Conservation (phyloP, 2,888 invertebrate species). For the Masnerella sp. region DNA sequence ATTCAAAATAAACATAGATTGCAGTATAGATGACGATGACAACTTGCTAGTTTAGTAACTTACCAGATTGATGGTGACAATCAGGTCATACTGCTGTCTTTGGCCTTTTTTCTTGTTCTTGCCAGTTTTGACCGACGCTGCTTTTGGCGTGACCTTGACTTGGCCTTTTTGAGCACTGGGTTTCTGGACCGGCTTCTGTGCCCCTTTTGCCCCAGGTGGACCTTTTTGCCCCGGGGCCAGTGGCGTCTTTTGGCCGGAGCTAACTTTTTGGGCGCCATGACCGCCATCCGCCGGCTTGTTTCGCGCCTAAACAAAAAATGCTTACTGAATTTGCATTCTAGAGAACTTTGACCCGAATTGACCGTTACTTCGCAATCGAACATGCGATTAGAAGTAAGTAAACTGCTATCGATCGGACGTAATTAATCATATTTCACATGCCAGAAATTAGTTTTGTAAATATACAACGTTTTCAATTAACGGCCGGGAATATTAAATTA, state of each 20-base stretch:
- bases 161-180: slow-evolving; percentile 87
- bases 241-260: slow-evolving; percentile 83
- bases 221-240: slow-evolving; percentile 81
- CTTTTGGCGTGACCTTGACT: slow-evolving; percentile 79
- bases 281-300: slow-evolving; percentile 90
- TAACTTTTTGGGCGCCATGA: slow-evolving; percentile 85
- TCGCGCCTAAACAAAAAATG: slow-evolving; percentile 84
- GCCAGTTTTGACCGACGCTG: slow-evolving; percentile 81
- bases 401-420: too few relatives aligned
- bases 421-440: too few relatives aligned
- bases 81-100: slow-evolving; percentile 88
- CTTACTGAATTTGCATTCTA: too few relatives aligned
- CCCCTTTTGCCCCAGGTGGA: slow-evolving; percentile 80
- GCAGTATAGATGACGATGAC: too few relatives aligned
- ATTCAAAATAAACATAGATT: too few relatives aligned
- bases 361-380: too few relatives aligned
- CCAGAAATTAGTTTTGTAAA: too few relatives aligned
- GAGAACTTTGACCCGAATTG: too few relatives aligned
- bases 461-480: too few relatives aligned
- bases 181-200: slow-evolving; percentile 83
- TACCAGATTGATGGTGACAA: slow-evolving; percentile 90
- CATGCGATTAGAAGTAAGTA: too few relatives aligned
- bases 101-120: slow-evolving; percentile 88
- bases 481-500: too few relatives aligned
- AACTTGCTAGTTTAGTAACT: too few relatives aligned